Percentiles rank a stretch among this genome's conserved stretches.
Conservation (phyloP, 2,113 vertebrate genomes). For the Junco hyemalis region DNA sequence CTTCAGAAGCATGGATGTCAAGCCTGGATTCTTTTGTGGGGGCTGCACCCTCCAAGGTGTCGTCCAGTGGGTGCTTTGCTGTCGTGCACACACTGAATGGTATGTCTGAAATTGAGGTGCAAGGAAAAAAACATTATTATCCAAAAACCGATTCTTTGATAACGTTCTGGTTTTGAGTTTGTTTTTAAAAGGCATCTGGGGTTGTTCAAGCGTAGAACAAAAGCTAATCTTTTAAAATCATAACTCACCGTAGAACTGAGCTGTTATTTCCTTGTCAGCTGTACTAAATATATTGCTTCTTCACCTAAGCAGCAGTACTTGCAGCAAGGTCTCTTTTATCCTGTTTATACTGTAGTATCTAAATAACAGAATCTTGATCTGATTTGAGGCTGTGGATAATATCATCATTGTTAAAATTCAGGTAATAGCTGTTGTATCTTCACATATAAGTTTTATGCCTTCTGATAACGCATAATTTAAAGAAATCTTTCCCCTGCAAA, state of each 20-base stretch:
- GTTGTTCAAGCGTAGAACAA: neutral
- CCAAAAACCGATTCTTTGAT: neutral
- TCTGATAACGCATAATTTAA: neutral
- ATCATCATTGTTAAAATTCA: constrained; percentile 1
- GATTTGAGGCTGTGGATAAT: neutral
- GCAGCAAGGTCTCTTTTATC: neutral
- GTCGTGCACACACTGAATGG: neutral
- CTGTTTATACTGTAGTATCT: neutral
- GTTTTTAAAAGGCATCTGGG: neutral
- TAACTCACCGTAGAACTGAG: neutral
- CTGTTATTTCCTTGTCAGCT: neutral
- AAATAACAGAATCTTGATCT: neutral
- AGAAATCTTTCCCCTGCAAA: neutral
- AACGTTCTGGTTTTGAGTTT: neutral
- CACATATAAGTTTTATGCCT: neutral
- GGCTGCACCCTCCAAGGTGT: neutral
- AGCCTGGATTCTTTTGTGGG: neutral
- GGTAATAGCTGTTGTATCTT: neutral
- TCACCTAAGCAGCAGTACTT: neutral
- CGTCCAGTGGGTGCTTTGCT: neutral
- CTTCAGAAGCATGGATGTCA: neutral
- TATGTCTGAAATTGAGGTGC: neutral
- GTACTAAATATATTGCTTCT: neutral
- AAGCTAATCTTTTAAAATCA: neutral
- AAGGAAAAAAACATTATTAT: neutral